These are phyloP conservation scores for Apamea crenata DNA, from an alignment of 2,888 invertebrate species.

Conservation along the genomic window DNA sequence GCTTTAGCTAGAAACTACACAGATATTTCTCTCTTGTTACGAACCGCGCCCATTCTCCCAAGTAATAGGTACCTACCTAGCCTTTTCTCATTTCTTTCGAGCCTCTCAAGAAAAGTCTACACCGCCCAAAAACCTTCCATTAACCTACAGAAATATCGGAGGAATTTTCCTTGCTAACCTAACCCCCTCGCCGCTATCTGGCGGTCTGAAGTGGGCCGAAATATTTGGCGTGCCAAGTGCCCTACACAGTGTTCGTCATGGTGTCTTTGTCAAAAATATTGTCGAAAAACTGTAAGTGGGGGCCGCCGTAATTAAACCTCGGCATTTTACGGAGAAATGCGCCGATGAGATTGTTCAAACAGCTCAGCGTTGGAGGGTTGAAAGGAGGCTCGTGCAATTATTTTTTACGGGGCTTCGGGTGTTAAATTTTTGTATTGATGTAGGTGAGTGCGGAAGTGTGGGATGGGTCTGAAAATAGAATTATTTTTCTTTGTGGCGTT, in stretches of 20 bases:
- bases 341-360: conserved; percentile 63
- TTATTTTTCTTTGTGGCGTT: conserved; percentile 38
- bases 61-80: conserved; percentile 47
- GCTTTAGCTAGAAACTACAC: conserved; percentile 20
- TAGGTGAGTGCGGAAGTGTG: conserved; percentile 36
- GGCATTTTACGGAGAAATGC: conserved; percentile 64
- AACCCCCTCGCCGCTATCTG: conserved; percentile 62
- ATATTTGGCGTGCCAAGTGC: conserved; percentile 68
- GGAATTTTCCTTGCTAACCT: conserved; percentile 61
- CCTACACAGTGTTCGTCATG: conserved; percentile 58
- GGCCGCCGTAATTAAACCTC: conserved; percentile 65
- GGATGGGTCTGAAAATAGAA: conserved; percentile 33
- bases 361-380: conserved; percentile 53
- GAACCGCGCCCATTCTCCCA: conserved; percentile 35
- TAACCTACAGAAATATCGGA: conserved; percentile 65
- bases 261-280: conserved; percentile 69
- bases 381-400: conserved; percentile 53
- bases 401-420: conserved; percentile 49
- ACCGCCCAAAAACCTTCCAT: conserved; percentile 56
- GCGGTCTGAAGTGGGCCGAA: conserved; percentile 63
- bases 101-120: conserved; percentile 46
- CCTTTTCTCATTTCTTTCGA: conserved; percentile 56
- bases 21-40: conserved; percentile 42
- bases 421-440: conserved; percentile 43
- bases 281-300: conserved; percentile 65